phyloP scores from a whole-genome alignment of 2,888 invertebrate species.

The Lypha dubia region DNA sequence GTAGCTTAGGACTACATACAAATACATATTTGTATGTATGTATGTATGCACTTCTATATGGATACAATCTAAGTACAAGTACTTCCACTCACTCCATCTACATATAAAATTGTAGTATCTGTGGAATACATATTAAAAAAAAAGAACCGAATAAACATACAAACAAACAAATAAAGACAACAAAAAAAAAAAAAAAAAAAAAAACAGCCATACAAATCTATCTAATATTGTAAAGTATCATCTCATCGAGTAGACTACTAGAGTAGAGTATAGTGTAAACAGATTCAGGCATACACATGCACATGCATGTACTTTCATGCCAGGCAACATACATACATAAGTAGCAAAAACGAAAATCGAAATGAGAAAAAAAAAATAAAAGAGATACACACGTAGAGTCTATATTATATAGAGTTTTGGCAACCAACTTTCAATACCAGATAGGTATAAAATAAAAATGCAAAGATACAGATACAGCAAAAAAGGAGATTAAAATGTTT shows the following conservation, averaged over 20 bases:
- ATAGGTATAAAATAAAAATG: constrained; percentile 50
- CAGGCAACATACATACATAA: constrained; percentile 47
- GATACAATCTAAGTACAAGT: constrained; percentile 47
- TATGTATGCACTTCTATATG: constrained; percentile 40
- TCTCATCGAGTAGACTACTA: constrained; percentile 43
- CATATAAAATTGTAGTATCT: constrained; percentile 23
- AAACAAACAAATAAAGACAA: constrained; percentile 43
- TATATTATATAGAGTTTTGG: constrained; percentile 53
- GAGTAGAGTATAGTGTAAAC: constrained; percentile 64
- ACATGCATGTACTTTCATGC: too few species aligned
- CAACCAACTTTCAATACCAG: constrained; percentile 43
- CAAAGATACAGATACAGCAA: constrained; percentile 41
- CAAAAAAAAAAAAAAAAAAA: constrained; percentile 32
- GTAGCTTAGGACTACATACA: constrained; percentile 42
- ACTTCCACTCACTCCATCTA: constrained; percentile 12
- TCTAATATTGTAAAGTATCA: constrained; percentile 65
- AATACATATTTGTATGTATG: too few species aligned
- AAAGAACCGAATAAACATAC: not conserved
- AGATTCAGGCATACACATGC: constrained; percentile 55
- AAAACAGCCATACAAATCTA: constrained; percentile 55
- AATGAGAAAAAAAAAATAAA: constrained; percentile 28
- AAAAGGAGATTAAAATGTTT: constrained; percentile 57
- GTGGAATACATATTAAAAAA: constrained; percentile 35
- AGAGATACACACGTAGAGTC: constrained; percentile 52
- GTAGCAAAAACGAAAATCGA: constrained; percentile 41